Evolutionary conservation across 30 jellyfish, hydroid and myxozoan genomes (phyloP), one percentile per base, ranked within the genome.

Genomic region (Catostylus mosaicus): DNA sequence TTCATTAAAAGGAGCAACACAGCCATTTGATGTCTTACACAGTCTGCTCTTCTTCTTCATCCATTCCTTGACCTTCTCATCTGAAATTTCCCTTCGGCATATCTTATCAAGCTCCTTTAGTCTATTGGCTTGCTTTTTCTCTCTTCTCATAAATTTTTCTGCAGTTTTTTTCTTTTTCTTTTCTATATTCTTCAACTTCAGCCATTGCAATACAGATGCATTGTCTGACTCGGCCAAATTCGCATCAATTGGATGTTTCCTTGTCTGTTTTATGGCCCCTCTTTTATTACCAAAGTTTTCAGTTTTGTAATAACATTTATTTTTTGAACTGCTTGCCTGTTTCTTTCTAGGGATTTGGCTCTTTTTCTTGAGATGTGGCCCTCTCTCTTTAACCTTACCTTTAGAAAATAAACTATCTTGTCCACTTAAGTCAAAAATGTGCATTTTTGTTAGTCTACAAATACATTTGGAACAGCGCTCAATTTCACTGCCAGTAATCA

Each of bases 21-120:
- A 51, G 4, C 46, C 26, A 12, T 57, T 59, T 20, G 71, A 78
- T 12, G 32, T 27, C 67, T 36, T 33, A 29, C 70, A 40, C 19
- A 69, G 3, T 47, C 27, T 36, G 29, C 37, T 80, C 56, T 80
- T 80, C 0, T 32, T 23, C 57, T 22, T 46, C 84, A 80, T 80
- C 90, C 90, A 80, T n/a, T 65, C 77, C n/a, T 48, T 52, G 16
- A 80, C 82, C 36, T 66, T 68, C 36, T 48, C 32, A 20, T 68
- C 75, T 0, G 90, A 68, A 16, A 65, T 9, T 30, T 80, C 75
- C 34, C 67, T 65, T 37, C 76, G 30, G 36, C 84, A 66, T 27
- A 59, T 9, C 34, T 80, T 67, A 31, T 66, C 90, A 11, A 67
- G 0, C 56, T 80, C 84, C 47, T 67, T 47, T 10, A 63, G 73